Base-by-base conservation (phyloP, 2,888 invertebrate genomes). In the Polymixis flavicincta region DNA sequence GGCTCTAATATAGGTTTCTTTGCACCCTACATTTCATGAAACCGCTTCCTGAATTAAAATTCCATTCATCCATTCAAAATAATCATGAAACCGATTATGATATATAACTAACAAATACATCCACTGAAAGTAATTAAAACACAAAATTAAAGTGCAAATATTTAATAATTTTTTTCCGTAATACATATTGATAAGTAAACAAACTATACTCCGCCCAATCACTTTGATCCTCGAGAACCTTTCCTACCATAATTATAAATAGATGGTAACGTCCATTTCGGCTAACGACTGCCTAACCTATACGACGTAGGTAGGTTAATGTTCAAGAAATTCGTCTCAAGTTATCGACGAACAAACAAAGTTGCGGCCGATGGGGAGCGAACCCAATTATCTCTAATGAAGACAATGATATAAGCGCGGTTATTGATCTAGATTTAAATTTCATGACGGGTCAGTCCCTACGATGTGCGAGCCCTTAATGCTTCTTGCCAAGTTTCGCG, bases 371-470 rank as follows among this genome's bases (percentile, higher is more conserved):
- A 92, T 92, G 93, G 94, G 96, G 96, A 95, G 94, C 92, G 92
- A 93, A 96, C 96, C 96, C 96, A 96, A 96, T 96, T 96, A 96
- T 95, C 96, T 94, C 94, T 96, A 96, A 96, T 96, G 96, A 96
- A 96, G 96, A 96, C 96, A 96, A 96, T 96, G 96, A 96, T 96
- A 96, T 96, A 96, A 96, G 96, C 96, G 93, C 92, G 95, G 96
- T 96, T 96, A 96, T 96, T 96, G 96, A 96, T 96, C 96, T 96
- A 96, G 96, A 96, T 96, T 96, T 96, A 96, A 96, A 96, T 96
- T 96, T 96, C 96, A 96, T 95, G 95, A 95, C 95, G 96, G 96
- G 96, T 96, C 96, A 96, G 96, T 96, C 96, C 95, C 95, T 93
- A 90, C 94, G 93, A 95, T 93, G 95, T 95, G 93, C 93, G 93